phyloP scores from a whole-genome alignment of 2,888 invertebrate species.

The Glyphotaelius pellucidus region DNA sequence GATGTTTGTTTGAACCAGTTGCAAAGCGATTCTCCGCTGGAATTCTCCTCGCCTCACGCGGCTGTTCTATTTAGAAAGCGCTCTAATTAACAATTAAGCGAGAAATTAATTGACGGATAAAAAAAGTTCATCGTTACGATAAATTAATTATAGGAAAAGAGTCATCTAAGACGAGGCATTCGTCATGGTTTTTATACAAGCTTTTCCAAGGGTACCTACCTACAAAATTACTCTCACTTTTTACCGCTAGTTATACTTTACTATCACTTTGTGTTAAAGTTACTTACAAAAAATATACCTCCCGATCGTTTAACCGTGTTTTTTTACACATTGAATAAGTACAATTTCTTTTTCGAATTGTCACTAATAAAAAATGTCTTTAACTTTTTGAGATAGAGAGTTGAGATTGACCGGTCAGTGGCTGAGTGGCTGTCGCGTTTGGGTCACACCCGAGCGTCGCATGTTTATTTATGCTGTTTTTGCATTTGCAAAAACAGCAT shows the following conservation, averaged over 20 bases:
- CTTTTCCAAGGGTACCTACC: not conserved
- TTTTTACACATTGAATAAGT: too few relatives aligned
- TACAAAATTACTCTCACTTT: not conserved
- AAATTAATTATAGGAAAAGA: not conserved
- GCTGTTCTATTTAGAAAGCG: not conserved
- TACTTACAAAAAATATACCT: too few relatives aligned
- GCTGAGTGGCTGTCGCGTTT: too few relatives aligned
- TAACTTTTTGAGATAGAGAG: too few relatives aligned
- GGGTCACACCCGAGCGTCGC: too few relatives aligned
- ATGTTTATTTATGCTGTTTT: too few relatives aligned
- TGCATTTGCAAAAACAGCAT: too few relatives aligned
- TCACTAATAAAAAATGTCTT: too few relatives aligned
- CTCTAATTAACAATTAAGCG: not conserved
- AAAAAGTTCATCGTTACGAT: not conserved
- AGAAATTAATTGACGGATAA: not conserved
- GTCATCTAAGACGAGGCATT: not conserved
- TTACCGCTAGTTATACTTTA: not conserved
- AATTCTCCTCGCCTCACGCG: not conserved
- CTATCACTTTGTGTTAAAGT: not conserved
- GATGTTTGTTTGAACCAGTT: not conserved
- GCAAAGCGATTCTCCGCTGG: not conserved
- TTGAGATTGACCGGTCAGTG: too few relatives aligned
- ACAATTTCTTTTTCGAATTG: too few relatives aligned
- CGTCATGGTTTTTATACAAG: not conserved
- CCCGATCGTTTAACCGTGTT: too few relatives aligned